Base-by-base conservation (phyloP, 2,888 invertebrate species). In the Ophion slaviceki region DNA sequence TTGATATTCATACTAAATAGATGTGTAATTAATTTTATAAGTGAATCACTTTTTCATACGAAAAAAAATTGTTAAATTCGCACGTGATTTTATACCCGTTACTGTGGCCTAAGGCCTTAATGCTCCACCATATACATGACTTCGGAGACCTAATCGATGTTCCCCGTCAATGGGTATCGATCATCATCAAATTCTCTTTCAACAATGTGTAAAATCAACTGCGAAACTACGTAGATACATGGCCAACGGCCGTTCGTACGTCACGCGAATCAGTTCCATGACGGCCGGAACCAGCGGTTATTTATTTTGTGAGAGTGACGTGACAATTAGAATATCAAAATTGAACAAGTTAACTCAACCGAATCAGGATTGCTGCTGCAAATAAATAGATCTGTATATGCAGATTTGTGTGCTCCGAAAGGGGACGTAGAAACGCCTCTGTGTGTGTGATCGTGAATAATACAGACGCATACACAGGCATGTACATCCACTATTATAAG, bases 321-420 rank as follows among this genome's bases (percentile, higher is more conserved):
- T 82, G 40, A 66, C 70, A 79, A 82, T 85, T 75, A 66, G 64
- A 47, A 78, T 62, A 47, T 62, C 14, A 32, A 70, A 82, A 85
- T 85, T 76, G 70, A 57, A 75, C 82, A 53, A 79, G 82, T 74
- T 68, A 70, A 17, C 74, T 74, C 67, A 74, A 71, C 61, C 70
- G 47, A 61, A 40, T 66, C 47, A 67, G n/a, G 36, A 68, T 85
- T 57, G 70, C 14, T 70, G 62, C 45, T 66, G 67, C 11, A 57
- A 75, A 59, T 66, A 57, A 24, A 76, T 53, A 24, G 6, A 47
- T 40, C 10, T 64, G 76, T 53, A 20, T 20, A 66, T 20, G 53
- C 28, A 53, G 47, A 53, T 70, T 57, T 59, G 28, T n/a, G 14
- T 36, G 59, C 40, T 40, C 40, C 40, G 6, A 40, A 6, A 40